Conservation (phyloP, 2,113 vertebrate genomes). For the Nannobrachium achirus region DNA sequence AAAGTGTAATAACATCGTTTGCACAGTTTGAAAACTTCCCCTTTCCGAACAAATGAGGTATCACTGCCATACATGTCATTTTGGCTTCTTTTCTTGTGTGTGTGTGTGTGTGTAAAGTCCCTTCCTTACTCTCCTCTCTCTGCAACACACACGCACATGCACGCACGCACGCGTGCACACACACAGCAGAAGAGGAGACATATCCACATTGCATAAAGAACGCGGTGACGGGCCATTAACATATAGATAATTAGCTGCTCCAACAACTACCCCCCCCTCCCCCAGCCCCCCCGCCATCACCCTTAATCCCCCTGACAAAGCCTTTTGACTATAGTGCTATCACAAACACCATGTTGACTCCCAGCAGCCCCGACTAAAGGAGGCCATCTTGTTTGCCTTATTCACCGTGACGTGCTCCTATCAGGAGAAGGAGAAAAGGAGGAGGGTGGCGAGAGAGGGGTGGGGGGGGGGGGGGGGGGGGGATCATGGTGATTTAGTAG, state of each 20-base stretch:
- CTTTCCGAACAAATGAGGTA: slow-evolving; percentile 75
- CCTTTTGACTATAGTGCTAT: slow-evolving; percentile 65
- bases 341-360: slow-evolving; percentile 76
- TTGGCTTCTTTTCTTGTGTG: background rate
- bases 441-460: background rate
- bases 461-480: slow-evolving; percentile 41
- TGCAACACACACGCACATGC: slow-evolving; percentile 38
- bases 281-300: slow-evolving; percentile 46
- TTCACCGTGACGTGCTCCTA: slow-evolving; percentile 65
- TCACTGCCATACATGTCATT: slow-evolving; percentile 66
- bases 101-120: slow-evolving; percentile 31
- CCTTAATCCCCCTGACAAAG: slow-evolving; percentile 75
- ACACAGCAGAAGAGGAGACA: slow-evolving; percentile 34
- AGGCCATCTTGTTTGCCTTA: slow-evolving; percentile 75
- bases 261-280: slow-evolving; percentile 32
- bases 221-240: slow-evolving; percentile 70
- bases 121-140: slow-evolving; percentile 38
- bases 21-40: slow-evolving; percentile 84
- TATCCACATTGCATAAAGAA: slow-evolving; percentile 49
- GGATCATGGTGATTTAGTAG: slow-evolving; percentile 73
- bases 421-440: slow-evolving; percentile 22
- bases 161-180: slow-evolving; percentile 24
- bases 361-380: slow-evolving; percentile 45
- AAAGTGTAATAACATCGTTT: slow-evolving; percentile 83
- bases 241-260: slow-evolving; percentile 78